These are phyloP conservation scores for Meloidogyne hapla DNA, from an alignment of 1,140 invertebrate species.

Conservation along the genomic window DNA sequence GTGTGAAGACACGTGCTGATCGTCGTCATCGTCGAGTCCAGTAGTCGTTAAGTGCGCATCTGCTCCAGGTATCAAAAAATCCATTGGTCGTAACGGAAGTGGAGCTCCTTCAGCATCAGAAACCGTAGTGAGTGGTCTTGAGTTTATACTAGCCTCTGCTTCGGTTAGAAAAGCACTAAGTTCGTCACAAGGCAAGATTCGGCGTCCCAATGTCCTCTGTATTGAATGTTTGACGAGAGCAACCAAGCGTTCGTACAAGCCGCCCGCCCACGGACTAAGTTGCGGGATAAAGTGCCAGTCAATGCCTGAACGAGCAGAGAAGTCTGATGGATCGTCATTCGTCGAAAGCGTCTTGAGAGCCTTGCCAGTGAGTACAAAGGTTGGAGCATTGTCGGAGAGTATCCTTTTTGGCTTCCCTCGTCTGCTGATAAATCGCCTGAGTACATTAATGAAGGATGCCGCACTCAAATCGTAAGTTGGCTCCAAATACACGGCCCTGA, in stretches of 20 bases:
- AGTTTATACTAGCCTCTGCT: slow-evolving; percentile 14
- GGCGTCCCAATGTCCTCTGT: slow-evolving; percentile 15
- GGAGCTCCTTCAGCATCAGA: not conserved
- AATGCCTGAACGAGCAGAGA: not conserved
- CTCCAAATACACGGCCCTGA: slow-evolving; percentile 27
- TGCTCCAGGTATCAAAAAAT: slow-evolving; percentile 12
- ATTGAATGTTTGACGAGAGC: slow-evolving; percentile 27
- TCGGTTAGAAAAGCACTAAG: slow-evolving; percentile 18
- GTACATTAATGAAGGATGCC: not conserved
- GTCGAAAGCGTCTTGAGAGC: not conserved
- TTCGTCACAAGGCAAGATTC: slow-evolving; percentile 25
- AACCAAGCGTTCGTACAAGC: slow-evolving; percentile 31
- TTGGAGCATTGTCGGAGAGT: slow-evolving; percentile 21
- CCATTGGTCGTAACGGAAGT: slow-evolving; percentile 17
- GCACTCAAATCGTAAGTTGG: slow-evolving; percentile 3
- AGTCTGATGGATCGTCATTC: not conserved
- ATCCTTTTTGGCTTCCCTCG: slow-evolving; percentile 19
- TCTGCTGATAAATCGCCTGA: slow-evolving; percentile 17
- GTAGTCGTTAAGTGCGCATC: not conserved
- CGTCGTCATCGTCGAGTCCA: not conserved
- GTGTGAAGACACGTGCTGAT: not conserved
- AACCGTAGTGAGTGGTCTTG: slow-evolving; percentile 15
- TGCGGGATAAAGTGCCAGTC: slow-evolving; percentile 31
- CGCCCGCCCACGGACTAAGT: slow-evolving; percentile 25
- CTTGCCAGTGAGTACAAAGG: not conserved